These are phyloP conservation scores for Myzus persicae DNA, from an alignment of 1,140 invertebrate genomes.

Conservation along the genomic window DNA sequence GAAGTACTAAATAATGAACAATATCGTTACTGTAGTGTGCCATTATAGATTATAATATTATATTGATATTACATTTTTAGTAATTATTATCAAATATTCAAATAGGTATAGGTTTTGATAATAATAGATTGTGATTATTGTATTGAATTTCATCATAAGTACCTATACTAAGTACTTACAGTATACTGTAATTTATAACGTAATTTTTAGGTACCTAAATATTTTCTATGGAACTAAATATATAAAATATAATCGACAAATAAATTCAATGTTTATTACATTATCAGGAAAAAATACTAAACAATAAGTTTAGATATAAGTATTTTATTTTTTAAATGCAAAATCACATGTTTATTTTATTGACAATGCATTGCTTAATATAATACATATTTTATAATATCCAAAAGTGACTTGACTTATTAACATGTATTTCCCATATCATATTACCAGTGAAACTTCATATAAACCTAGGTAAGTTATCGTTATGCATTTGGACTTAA, in stretches of 20 bases:
- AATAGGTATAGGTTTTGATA: background rate
- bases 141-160: too few species aligned
- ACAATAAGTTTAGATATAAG: background rate
- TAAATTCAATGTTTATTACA: background rate
- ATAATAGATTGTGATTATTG: background rate
- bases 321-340: background rate
- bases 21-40: background rate
- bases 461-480: too few species aligned
- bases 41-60: background rate
- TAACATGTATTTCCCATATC: background rate
- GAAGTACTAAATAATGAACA: conserved; percentile 38
- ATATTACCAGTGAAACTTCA: too few species aligned
- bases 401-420: background rate
- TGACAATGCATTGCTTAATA: background rate
- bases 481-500: too few species aligned
- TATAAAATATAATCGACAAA: background rate
- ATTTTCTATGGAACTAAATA: background rate
- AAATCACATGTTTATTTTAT: background rate
- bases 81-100: background rate
- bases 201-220: background rate
- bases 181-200: too few species aligned
- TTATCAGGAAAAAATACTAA: background rate
- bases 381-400: background rate
- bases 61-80: background rate
- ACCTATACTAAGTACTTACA: too few species aligned